Evolutionary conservation across 2,888 invertebrate species (phyloP).

Genomic region (Microplitis manilae): DNA sequence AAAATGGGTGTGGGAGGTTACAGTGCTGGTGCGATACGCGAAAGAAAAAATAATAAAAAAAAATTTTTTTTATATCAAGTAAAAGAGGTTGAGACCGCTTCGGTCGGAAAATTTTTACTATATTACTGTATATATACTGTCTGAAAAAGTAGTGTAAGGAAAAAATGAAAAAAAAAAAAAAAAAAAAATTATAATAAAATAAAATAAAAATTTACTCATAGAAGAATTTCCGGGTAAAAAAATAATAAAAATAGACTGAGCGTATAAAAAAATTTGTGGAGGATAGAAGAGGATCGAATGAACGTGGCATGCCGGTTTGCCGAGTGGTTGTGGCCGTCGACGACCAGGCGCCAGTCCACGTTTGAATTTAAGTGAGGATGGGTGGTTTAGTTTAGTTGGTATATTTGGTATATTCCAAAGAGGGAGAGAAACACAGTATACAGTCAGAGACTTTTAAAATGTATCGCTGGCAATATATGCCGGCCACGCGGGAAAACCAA

Average conservation of each 20-base stretch:
- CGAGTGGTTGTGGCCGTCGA: slow-evolving; percentile 37
- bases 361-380: slow-evolving; percentile 4
- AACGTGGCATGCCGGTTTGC: slow-evolving; percentile 41
- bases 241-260: slow-evolving; percentile 28
- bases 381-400: neutral
- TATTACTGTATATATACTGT: neutral
- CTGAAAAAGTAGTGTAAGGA: neutral
- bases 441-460: slow-evolving; percentile 38
- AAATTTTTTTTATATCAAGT: neutral
- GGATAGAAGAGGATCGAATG: slow-evolving; percentile 20
- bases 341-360: slow-evolving; percentile 22
- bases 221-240: slow-evolving; percentile 7
- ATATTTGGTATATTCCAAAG: too few relatives aligned
- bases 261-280: slow-evolving; percentile 17
- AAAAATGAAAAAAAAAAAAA: neutral
- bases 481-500: slow-evolving; percentile 22
- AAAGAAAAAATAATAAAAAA: neutral
- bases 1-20: slow-evolving; percentile 38
- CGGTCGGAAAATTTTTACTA: too few relatives aligned
- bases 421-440: slow-evolving; percentile 19
- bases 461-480: slow-evolving; percentile 47
- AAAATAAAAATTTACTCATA: slow-evolving; percentile 17
- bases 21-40: too few relatives aligned
- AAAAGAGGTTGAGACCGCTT: too few relatives aligned
- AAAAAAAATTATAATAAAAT: neutral